Evolutionary conservation across 2,113 vertebrate genomes (phyloP), one percentile per base, ranked within the genome.

Genomic region (Istiophorus platypterus): DNA sequence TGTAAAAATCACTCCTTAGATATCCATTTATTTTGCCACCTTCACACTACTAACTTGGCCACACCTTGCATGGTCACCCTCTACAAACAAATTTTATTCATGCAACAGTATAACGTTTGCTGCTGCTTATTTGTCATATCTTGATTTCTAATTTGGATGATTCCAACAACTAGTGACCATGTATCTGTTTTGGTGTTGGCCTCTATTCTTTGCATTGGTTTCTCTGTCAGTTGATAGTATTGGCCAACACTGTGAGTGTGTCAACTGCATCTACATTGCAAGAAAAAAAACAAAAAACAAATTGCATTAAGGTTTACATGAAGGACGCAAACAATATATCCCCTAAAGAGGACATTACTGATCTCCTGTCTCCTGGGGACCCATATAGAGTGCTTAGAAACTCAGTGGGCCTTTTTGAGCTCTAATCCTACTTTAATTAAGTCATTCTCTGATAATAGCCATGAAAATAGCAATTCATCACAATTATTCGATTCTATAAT

Each of bases 401-500:
- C 9, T 42, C n/a, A 27, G 12, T 11, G 0, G 8, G 7, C 0
- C 10, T 7, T n/a, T n/a, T 13, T 17, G 24, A 64, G 18, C 37
- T 37, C 12, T n/a, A 15, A 34, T 59, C 5, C 22, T 31, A 39
- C 10, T 80, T 58, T 39, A 72, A 72, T 68, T 49, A 49, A 24
- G 1, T 59, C 2, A 37, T 31, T 76, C 66, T 72, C 8, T 31
- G 18, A 72, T 56, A 18, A 64, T 4, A 2, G 13, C 51, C 22
- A 12, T 27, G 6, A 65, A 11, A 57, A 8, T 27, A 37, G 3
- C 18, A 18, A 15, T 31, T 64, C 34, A 56, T 49, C 6, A 37
- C 26, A 37, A 31, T 71, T 65, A 22, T 82, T 67, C 65, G 22
- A 76, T 24, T 24, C 47, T 73, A 22, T 62, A 67, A 73, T 59